Conservation (phyloP, 2,113 vertebrate species). For the Urocolius indicus region DNA sequence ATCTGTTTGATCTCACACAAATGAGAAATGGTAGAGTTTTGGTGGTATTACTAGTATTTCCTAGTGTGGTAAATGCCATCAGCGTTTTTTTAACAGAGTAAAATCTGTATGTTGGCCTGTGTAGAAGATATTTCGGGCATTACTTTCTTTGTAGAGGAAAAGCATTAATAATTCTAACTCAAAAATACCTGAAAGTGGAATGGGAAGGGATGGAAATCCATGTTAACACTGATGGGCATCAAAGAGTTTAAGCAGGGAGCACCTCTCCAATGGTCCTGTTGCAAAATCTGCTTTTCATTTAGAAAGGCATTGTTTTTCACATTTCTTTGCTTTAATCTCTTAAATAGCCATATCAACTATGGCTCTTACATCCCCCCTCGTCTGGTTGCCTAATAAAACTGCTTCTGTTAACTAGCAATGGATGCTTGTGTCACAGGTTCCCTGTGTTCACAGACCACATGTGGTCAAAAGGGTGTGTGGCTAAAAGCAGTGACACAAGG, state of each 20-base stretch:
- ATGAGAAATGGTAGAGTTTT: conserved; percentile 47
- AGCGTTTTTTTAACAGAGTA: not conserved
- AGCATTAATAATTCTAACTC: not conserved
- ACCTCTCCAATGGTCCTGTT: not conserved
- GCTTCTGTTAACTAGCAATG: not conserved
- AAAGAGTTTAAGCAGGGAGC: not conserved
- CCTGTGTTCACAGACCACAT: not conserved
- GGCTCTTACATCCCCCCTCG: not conserved
- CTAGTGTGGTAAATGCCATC: conserved; percentile 4
- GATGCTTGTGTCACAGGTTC: not conserved
- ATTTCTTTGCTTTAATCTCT: not conserved
- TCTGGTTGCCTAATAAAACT: not conserved
- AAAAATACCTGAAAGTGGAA: not conserved
- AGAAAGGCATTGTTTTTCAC: not conserved
- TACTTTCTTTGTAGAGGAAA: not conserved
- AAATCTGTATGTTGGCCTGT: not conserved
- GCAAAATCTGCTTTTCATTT: not conserved
- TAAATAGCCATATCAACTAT: not conserved
- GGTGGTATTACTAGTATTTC: conserved; percentile 2
- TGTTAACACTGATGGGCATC: not conserved
- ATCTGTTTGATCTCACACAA: conserved; percentile 60
- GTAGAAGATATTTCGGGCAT: not conserved
- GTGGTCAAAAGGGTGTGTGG: not conserved
- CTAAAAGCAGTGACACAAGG: not conserved
- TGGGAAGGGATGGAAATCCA: not conserved